phyloP scores from a whole-genome alignment of 2,797 vertebrate species.

The Tolypeutes matacus region DNA sequence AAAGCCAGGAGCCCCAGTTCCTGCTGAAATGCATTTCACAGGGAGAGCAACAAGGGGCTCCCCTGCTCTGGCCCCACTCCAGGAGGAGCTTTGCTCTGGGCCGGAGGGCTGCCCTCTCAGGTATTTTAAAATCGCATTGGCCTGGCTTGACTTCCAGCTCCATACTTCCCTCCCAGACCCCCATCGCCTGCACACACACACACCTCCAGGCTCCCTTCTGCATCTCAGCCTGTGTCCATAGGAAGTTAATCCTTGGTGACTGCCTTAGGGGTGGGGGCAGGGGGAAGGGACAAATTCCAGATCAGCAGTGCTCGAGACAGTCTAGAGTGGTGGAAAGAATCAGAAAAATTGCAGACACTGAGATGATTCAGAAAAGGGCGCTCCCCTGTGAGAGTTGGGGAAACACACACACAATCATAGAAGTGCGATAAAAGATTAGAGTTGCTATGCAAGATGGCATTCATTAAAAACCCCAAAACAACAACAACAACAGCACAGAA shows the following conservation, averaged over 20 bases:
- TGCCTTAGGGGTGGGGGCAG: not conserved
- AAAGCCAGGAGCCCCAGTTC: not conserved
- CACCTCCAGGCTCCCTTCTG: not conserved
- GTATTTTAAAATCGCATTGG: not conserved
- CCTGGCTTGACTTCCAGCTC: not conserved
- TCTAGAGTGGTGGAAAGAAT: not conserved
- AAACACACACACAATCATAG: not conserved
- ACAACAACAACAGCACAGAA: too few species aligned
- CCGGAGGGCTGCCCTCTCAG: not conserved
- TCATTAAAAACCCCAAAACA: not conserved
- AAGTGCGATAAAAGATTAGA: not conserved
- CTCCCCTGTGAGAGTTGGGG: not conserved
- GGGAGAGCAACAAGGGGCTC: not conserved
- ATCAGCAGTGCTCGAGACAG: not conserved
- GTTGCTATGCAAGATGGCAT: not conserved
- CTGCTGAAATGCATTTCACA: not conserved
- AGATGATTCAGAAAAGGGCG: not conserved
- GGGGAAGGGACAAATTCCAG: not conserved
- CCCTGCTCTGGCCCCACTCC: not conserved
- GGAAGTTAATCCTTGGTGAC: not conserved
- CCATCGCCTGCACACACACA: too few species aligned
- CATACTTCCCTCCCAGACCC: not conserved
- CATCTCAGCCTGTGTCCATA: not conserved
- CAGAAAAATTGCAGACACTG: not conserved
- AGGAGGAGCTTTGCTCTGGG: constrained; percentile 1